A percentile compares a stretch with the other conserved stretches of the same genome.
Conservation (phyloP, 2,797 vertebrate species). For the Oryzias sinensis region DNA sequence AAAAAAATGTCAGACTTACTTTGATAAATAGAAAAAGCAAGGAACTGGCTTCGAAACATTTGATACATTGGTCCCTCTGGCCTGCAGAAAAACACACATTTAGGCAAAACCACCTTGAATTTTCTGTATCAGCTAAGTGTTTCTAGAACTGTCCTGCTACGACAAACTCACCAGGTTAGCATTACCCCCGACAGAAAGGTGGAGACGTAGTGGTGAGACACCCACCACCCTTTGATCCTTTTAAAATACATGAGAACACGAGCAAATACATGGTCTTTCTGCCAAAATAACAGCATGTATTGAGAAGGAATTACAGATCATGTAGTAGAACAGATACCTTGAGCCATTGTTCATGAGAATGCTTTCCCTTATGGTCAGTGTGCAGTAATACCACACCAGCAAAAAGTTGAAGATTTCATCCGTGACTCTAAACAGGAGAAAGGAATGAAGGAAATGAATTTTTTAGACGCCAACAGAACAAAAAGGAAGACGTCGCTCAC, state of each 20-base stretch:
- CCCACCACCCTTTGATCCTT: conserved; percentile 99
- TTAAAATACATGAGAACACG: not conserved
- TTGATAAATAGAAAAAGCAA: conserved; percentile 97
- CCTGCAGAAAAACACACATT: conserved; percentile 70
- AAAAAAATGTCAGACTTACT: conserved; percentile 78
- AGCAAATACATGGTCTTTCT: not conserved
- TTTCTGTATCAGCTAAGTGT: not conserved
- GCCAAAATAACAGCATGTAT: too few relatives aligned
- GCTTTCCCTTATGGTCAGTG: conserved; percentile 95
- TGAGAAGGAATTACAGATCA: not conserved
- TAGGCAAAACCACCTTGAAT: not conserved
- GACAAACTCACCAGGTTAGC: conserved; percentile 89
- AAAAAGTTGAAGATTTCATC: conserved; percentile 98
- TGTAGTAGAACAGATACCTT: conserved; percentile 75
- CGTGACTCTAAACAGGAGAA: conserved; percentile 80
- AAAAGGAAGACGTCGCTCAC: conserved; percentile 62
- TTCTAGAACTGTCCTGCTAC: too few relatives aligned
- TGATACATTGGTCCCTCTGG: conserved; percentile 95
- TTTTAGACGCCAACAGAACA: not conserved
- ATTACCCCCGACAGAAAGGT: conserved; percentile 97
- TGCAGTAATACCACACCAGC: conserved; percentile 98
- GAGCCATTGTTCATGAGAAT: conserved; percentile 97
- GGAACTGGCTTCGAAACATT: conserved; percentile 95
- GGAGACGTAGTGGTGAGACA: conserved; percentile 96
- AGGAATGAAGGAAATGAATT: not conserved